Conservation (phyloP, 2,888 invertebrate genomes). For the Embidobia sp. region DNA sequence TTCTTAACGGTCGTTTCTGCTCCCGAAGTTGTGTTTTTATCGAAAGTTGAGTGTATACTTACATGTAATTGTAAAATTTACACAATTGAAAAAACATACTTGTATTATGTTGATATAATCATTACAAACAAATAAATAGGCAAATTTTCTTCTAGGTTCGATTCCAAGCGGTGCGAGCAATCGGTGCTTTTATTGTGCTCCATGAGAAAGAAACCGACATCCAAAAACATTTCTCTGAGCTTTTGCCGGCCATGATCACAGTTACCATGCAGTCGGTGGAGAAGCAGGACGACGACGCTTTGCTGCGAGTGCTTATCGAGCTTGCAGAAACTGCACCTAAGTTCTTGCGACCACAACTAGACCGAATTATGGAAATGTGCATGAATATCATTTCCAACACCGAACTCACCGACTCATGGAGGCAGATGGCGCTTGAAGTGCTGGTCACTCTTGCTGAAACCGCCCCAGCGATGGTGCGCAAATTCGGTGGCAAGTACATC, state of each 20-base stretch:
- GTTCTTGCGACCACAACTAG: slow-evolving; percentile 93
- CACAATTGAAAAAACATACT: not conserved
- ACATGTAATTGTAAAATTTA: too few species aligned
- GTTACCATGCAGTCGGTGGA: slow-evolving; percentile 91
- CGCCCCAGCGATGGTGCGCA: slow-evolving; percentile 97
- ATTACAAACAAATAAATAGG: too few species aligned
- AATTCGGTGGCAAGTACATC: slow-evolving; percentile 93
- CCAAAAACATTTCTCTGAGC: slow-evolving; percentile 93
- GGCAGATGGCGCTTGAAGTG: slow-evolving; percentile 95
- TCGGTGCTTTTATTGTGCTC: slow-evolving; percentile 93
- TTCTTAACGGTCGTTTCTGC: too few species aligned
- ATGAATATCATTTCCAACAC: slow-evolving; percentile 86
- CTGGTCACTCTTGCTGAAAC: slow-evolving; percentile 94
- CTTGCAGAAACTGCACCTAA: slow-evolving; percentile 96
- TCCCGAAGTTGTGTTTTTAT: too few species aligned
- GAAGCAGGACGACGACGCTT: slow-evolving; percentile 92
- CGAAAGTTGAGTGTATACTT: too few species aligned
- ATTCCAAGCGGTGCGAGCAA: slow-evolving; percentile 91
- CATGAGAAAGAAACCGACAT: slow-evolving; percentile 97
- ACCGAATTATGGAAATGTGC: slow-evolving; percentile 92
- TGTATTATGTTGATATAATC: not conserved
- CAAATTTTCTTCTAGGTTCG: slow-evolving; percentile 82
- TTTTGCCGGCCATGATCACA: slow-evolving; percentile 90
- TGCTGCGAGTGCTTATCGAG: slow-evolving; percentile 96
- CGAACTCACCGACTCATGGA: slow-evolving; percentile 89